phyloP scores from a whole-genome alignment of 1,140 invertebrate genomes.

The Bursaphelenchus mucronatus region DNA sequence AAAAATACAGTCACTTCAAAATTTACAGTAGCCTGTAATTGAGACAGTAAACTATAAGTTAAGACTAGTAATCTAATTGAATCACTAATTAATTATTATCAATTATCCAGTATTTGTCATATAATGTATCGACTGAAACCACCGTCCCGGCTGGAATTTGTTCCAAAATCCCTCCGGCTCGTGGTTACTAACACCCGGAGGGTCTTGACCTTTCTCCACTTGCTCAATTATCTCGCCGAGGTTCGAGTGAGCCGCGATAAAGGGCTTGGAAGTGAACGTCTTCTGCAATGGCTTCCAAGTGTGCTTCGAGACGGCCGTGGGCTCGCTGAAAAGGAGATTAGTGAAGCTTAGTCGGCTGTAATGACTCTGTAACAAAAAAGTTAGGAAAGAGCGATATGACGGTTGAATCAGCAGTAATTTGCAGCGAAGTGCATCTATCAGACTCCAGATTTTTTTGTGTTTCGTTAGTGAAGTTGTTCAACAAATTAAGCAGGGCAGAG shows the following conservation, averaged over 20 bases:
- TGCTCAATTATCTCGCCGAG: constrained; percentile 25
- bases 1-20: too few species aligned
- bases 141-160: constrained; percentile 50
- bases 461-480: too few species aligned
- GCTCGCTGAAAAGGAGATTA: not conserved
- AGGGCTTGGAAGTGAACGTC: constrained; percentile 27
- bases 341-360: not conserved
- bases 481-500: too few species aligned
- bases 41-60: too few species aligned
- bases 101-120: constrained; percentile 31
- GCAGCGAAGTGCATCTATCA: too few species aligned
- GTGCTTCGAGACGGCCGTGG: constrained; percentile 25
- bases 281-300: constrained; percentile 43
- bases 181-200: not conserved
- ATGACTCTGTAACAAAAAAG: too few species aligned
- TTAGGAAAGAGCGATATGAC: too few species aligned
- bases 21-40: too few species aligned
- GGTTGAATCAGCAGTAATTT: too few species aligned
- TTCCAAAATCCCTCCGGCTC: constrained; percentile 41
- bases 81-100: constrained; percentile 15
- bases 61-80: not conserved
- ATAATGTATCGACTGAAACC: constrained; percentile 42
- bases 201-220: constrained; percentile 9
- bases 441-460: too few species aligned
- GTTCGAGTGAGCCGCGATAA: constrained; percentile 23